A percentile compares a stretch with the other conserved stretches of the same genome.
phyloP scores from a whole-genome alignment of 2,113 vertebrate species.

The Pimephales promelas region DNA sequence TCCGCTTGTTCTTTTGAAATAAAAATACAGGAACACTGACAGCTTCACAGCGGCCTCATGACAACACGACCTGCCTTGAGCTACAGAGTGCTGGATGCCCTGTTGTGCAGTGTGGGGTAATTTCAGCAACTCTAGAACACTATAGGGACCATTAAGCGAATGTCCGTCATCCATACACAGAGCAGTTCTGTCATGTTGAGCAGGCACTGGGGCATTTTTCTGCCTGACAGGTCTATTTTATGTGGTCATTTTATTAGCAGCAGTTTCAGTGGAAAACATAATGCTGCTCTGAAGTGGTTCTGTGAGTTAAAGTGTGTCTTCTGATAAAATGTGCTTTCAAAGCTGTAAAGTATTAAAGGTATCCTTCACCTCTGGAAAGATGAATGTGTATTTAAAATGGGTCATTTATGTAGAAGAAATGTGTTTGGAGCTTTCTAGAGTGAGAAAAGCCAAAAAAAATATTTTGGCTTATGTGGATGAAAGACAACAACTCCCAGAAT shows the following conservation, averaged over 20 bases:
- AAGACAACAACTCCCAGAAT: too few relatives aligned
- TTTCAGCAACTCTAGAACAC: not conserved
- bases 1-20: not conserved
- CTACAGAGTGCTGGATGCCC: slow-evolving; percentile 14
- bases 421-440: too few relatives aligned
- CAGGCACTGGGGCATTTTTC: not conserved
- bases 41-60: not conserved
- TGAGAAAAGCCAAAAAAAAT: too few relatives aligned
- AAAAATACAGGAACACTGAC: not conserved
- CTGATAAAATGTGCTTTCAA: not conserved
- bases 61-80: not conserved
- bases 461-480: too few relatives aligned
- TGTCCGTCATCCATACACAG: not conserved
- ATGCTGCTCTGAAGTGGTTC: not conserved
- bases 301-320: not conserved
- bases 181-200: not conserved
- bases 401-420: too few relatives aligned
- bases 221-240: not conserved
- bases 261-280: not conserved
- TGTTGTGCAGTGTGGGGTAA: slow-evolving; percentile 2
- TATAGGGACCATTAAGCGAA: slow-evolving; percentile 9
- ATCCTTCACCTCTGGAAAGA: too few relatives aligned
- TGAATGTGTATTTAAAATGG: too few relatives aligned
- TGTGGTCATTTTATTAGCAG: not conserved
- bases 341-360: not conserved